These are phyloP conservation scores for Synergus japonicus DNA, from an alignment of 2,888 invertebrate species.

Conservation along the genomic window DNA sequence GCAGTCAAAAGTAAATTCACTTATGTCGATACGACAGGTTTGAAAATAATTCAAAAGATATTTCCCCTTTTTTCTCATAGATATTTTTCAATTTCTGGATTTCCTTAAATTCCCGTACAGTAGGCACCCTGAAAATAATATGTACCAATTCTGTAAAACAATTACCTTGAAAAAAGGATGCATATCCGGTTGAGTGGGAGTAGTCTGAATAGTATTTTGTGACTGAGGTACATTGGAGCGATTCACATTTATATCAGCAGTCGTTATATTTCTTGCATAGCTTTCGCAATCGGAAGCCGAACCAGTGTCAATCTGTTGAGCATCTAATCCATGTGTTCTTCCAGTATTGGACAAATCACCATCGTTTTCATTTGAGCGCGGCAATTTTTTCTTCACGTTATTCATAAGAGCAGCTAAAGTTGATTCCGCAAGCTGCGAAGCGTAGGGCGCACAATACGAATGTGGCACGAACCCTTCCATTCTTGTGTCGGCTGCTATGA, in stretches of 20 bases:
- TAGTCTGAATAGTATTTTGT: constrained; percentile 79
- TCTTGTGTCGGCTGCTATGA: constrained; percentile 92
- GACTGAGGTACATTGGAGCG: constrained; percentile 77
- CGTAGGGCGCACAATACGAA: constrained; percentile 93
- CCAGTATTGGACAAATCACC: constrained; percentile 67
- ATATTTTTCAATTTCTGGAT: no score
- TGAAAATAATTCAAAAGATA: no score
- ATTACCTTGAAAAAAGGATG: constrained; percentile 81
- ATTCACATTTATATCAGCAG: constrained; percentile 73
- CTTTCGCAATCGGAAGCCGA: constrained; percentile 83
- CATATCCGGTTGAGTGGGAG: constrained; percentile 79
- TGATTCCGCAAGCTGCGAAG: constrained; percentile 86
- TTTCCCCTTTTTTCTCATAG: no score
- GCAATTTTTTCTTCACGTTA: constrained; percentile 90
- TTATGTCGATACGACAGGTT: not conserved
- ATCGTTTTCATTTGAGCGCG: constrained; percentile 79
- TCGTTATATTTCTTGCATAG: constrained; percentile 80
- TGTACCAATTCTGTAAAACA: not conserved
- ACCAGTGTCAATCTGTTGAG: constrained; percentile 75
- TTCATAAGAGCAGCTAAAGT: constrained; percentile 80
- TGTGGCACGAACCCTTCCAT: constrained; percentile 97
- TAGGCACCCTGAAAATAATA: no score
- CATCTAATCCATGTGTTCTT: constrained; percentile 70
- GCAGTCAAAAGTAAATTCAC: not conserved
- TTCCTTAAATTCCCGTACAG: no score